A percentile compares a stretch with the other conserved stretches of the same genome.
phyloP scores from a whole-genome alignment of 2,113 vertebrate species.

The Albula goreensis region DNA sequence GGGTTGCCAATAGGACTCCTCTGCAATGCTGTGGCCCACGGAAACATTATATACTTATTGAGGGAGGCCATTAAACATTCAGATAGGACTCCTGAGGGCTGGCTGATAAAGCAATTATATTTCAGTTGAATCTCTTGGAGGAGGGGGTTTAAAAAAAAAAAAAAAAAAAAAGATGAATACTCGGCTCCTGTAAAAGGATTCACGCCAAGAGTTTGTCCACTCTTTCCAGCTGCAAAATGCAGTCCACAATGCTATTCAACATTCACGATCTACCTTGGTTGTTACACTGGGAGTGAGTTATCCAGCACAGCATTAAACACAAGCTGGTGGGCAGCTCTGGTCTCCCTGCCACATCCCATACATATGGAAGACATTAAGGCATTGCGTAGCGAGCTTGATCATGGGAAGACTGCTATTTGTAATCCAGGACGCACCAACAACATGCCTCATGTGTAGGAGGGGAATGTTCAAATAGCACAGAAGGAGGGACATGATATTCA shows the following conservation, averaged over 20 bases:
- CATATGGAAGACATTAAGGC: constrained; percentile 72
- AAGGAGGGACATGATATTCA: constrained; percentile 32
- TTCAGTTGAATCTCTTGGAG: constrained; percentile 11
- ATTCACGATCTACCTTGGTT: background rate
- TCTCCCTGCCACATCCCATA: constrained; percentile 46
- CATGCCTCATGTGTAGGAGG: constrained; percentile 46
- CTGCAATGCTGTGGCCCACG: constrained; percentile 13
- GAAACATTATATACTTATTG: background rate
- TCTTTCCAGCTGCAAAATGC: background rate
- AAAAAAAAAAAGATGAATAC: background rate
- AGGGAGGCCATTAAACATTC: constrained; percentile 30
- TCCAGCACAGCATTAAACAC: background rate
- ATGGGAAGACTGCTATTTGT: constrained; percentile 39
- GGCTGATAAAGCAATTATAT: constrained; percentile 29
- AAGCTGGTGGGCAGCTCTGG: constrained; percentile 27
- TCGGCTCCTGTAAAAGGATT: background rate
- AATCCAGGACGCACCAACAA: constrained; percentile 57
- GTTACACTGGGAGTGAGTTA: background rate
- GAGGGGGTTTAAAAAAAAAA: background rate
- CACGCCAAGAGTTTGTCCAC: background rate
- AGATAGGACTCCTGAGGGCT: constrained; percentile 10
- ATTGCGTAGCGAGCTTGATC: constrained; percentile 58
- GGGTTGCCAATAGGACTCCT: constrained; percentile 3
- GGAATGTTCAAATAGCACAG: constrained; percentile 23
- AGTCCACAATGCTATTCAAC: background rate